These are phyloP conservation scores for Mythimna vitellina DNA, from an alignment of 2,888 invertebrate genomes.

Conservation along the genomic window DNA sequence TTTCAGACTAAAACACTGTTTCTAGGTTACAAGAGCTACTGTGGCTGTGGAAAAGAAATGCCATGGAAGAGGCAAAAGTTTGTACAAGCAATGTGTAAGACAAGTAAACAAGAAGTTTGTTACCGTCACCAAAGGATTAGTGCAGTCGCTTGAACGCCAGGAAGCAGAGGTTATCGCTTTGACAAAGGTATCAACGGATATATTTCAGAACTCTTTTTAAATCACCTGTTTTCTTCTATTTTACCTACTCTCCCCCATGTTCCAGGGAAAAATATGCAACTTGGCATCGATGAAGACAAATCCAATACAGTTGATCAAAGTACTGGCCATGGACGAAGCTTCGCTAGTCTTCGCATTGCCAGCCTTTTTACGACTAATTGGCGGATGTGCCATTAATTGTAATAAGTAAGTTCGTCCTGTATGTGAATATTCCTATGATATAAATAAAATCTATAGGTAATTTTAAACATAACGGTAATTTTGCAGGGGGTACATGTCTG, in stretches of 20 bases:
- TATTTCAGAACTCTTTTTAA: background rate
- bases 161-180: conserved; percentile 70
- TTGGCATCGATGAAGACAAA: conserved; percentile 74
- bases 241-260: background rate
- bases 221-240: background rate
- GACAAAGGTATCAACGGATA: conserved; percentile 66
- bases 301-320: conserved; percentile 76
- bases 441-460: conserved; percentile 22
- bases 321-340: conserved; percentile 77
- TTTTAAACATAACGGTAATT: conserved; percentile 55
- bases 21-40: conserved; percentile 76
- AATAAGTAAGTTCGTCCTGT: conserved; percentile 63
- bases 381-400: conserved; percentile 73
- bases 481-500: conserved; percentile 40
- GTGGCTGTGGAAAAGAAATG: conserved; percentile 70
- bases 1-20: background rate
- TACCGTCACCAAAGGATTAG: conserved; percentile 74
- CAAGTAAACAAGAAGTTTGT: conserved; percentile 72
- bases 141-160: conserved; percentile 71
- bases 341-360: conserved; percentile 79
- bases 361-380: conserved; percentile 76
- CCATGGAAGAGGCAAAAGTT: conserved; percentile 52
- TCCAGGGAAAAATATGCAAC: conserved; percentile 76
- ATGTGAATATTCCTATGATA: conserved; percentile 28
- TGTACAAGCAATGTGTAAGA: conserved; percentile 75